Percentiles rank a stretch among this genome's conserved stretches.
Conservation (phyloP, 2,113 vertebrate species). For the Pitta sordida region DNA sequence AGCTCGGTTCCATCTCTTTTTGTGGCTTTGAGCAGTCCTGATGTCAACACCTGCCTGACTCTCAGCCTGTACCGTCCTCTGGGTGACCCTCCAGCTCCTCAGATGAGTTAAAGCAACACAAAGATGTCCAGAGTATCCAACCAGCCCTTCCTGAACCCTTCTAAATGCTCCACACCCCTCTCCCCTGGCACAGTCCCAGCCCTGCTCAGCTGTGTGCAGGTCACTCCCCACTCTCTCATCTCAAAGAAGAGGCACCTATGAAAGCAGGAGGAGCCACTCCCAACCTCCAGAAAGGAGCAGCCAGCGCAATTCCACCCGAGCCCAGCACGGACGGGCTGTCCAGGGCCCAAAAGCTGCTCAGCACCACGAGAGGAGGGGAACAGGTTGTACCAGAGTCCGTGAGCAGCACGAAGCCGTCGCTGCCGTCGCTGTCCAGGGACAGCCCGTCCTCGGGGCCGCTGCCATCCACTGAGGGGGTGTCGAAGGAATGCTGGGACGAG, state of each 20-base stretch:
- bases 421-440: slow-evolving; percentile 89
- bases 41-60: neutral
- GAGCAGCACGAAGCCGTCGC: slow-evolving; percentile 87
- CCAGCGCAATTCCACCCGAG: neutral
- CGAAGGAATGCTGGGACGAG: slow-evolving; percentile 89
- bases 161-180: neutral
- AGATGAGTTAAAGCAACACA: neutral
- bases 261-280: neutral
- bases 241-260: neutral
- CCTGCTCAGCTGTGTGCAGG: neutral
- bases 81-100: neutral
- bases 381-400: slow-evolving; percentile 81
- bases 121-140: neutral
- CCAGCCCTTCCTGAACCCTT: neutral
- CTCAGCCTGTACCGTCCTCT: neutral
- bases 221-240: neutral
- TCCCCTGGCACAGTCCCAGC: neutral
- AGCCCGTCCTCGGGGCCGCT: slow-evolving; percentile 86
- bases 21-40: neutral
- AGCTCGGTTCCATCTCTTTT: neutral
- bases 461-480: slow-evolving; percentile 84
- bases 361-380: neutral
- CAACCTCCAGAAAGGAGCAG: neutral
- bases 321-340: neutral
- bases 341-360: neutral